Evolutionary conservation across 2,888 invertebrate species (phyloP).

Genomic region (Leptinotarsa haldemani): DNA sequence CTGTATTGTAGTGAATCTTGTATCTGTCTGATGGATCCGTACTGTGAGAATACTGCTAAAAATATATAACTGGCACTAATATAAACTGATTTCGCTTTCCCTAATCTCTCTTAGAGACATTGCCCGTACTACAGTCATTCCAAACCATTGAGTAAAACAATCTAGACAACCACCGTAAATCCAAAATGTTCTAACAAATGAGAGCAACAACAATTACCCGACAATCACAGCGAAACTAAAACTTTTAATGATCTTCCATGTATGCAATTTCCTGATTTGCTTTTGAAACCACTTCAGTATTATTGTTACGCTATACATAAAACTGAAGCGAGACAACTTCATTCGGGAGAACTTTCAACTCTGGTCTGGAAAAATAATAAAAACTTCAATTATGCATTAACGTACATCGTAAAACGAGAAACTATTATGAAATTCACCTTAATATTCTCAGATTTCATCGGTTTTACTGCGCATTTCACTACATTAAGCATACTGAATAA

Average conservation of each 20-base stretch:
- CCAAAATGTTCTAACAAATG: neutral
- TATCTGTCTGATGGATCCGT: too few species aligned
- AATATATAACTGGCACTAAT: too few species aligned
- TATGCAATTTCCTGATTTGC: constrained; percentile 5
- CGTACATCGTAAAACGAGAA: constrained; percentile 24
- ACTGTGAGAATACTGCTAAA: too few species aligned
- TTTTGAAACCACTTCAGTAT: constrained; percentile 4
- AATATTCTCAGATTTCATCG: constrained; percentile 27
- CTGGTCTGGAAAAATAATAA: neutral
- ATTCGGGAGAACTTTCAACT: neutral
- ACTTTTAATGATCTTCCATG: constrained; percentile 7
- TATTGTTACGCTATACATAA: neutral
- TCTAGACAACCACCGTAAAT: too few species aligned
- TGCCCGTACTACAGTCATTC: too few species aligned
- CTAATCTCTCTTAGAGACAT: too few species aligned
- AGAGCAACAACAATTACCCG: neutral
- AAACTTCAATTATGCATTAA: constrained; percentile 3
- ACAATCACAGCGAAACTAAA: neutral
- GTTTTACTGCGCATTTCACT: constrained; percentile 29
- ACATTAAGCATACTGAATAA: constrained; percentile 25
- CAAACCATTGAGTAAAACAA: too few species aligned
- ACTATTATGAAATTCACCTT: constrained; percentile 29
- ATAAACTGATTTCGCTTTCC: too few species aligned
- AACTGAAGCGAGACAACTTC: constrained; percentile 7
- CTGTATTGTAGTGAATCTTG: too few species aligned